A percentile compares a stretch with the other conserved stretches of the same genome.
Evolutionary conservation across 1,140 invertebrate genomes (phyloP).

Genomic region (Zeugodacus cucurbitae): DNA sequence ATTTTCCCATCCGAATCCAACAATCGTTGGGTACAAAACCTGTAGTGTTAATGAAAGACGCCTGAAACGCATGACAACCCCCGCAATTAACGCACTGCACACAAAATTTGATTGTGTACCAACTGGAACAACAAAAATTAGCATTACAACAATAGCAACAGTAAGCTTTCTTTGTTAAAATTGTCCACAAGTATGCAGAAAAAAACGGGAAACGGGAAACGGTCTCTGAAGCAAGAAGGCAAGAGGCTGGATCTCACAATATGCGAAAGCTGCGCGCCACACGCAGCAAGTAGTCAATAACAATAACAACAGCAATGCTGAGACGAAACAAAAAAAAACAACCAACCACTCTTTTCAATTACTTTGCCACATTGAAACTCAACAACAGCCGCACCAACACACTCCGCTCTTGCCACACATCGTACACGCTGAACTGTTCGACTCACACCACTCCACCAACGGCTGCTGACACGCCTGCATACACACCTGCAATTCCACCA

Average conservation of each 20-base stretch:
- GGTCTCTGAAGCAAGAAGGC: background rate
- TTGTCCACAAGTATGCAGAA: background rate
- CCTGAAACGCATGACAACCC: background rate
- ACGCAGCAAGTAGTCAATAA: background rate
- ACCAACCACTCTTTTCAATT: background rate
- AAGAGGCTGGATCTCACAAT: background rate
- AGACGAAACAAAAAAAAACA: background rate
- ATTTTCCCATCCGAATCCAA: background rate
- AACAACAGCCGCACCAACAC: background rate
- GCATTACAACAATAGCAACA: background rate
- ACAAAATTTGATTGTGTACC: background rate
- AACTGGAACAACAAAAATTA: background rate
- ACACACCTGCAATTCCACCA: constrained; percentile 6
- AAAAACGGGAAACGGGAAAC: background rate
- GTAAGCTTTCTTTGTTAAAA: background rate
- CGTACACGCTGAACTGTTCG: background rate
- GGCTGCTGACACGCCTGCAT: background rate
- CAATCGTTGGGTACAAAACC: background rate
- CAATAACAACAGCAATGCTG: background rate
- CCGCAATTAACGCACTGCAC: background rate
- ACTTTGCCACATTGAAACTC: background rate
- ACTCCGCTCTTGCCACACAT: background rate
- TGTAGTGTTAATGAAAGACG: background rate
- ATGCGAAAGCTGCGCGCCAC: background rate
- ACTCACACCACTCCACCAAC: background rate